A percentile compares a stretch with the other conserved stretches of the same genome.
These are phyloP conservation scores for Eretmocerus hayati DNA, from an alignment of 2,888 invertebrate genomes.

Conservation along the genomic window DNA sequence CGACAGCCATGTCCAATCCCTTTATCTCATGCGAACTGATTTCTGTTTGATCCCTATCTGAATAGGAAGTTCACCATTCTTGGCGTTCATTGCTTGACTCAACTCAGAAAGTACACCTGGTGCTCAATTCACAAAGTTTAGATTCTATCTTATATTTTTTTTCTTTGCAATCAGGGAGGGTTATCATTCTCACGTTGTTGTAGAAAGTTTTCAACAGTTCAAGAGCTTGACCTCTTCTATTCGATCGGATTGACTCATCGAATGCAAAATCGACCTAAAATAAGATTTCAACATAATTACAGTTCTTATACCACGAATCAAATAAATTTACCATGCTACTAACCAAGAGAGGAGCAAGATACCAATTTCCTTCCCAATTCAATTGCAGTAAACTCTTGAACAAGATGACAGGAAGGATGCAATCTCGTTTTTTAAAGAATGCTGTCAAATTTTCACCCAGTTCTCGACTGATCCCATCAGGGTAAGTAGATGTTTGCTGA, in stretches of 20 bases:
- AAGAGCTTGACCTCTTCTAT: conserved; percentile 60
- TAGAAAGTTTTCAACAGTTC: conserved; percentile 62
- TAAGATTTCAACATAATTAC: neutral
- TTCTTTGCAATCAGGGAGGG: conserved; percentile 43
- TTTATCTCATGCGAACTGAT: conserved; percentile 52
- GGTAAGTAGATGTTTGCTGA: conserved; percentile 44
- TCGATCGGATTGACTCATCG: conserved; percentile 55
- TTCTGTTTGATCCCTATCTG: conserved; percentile 50
- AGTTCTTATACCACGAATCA: neutral
- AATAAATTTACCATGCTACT: neutral
- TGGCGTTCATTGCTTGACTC: conserved; percentile 29
- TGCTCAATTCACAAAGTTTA: conserved; percentile 47
- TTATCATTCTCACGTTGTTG: conserved; percentile 52
- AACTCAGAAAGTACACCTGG: conserved; percentile 43
- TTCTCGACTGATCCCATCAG: conserved; percentile 48
- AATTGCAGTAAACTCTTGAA: conserved; percentile 60
- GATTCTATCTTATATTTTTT: conserved; percentile 47
- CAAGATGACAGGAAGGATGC: conserved; percentile 58
- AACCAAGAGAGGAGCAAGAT: conserved; percentile 53
- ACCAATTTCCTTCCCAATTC: conserved; percentile 60
- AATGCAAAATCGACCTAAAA: conserved; percentile 52
- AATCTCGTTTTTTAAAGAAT: conserved; percentile 60
- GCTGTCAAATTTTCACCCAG: conserved; percentile 52
- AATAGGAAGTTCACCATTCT: conserved; percentile 16
- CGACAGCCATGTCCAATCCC: too few relatives aligned